Evolutionary conservation across 2,797 vertebrate genomes (phyloP).

Genomic region (Parauchenoglanis punctatus): DNA sequence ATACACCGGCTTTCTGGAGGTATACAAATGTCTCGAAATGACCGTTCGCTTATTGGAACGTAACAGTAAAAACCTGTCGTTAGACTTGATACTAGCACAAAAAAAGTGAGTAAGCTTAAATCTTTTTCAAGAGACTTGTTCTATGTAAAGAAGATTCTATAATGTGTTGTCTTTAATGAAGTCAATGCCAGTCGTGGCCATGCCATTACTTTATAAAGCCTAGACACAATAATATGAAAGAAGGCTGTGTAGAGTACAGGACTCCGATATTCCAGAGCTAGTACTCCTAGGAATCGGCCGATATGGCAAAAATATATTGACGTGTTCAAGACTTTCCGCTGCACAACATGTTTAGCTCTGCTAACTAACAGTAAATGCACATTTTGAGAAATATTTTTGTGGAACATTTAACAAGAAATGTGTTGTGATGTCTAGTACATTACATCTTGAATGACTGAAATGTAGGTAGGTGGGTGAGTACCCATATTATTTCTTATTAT

Average conservation of each 20-base stretch:
- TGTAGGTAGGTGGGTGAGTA: too few species aligned
- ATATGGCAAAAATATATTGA: background rate
- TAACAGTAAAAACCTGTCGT: background rate
- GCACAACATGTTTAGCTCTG: background rate
- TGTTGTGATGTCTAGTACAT: background rate
- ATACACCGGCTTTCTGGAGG: constrained; percentile 97
- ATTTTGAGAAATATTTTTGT: background rate
- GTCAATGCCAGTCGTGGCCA: background rate
- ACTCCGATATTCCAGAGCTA: background rate
- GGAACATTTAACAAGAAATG: background rate
- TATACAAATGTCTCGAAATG: constrained; percentile 63
- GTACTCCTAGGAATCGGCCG: background rate
- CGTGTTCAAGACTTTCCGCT: background rate
- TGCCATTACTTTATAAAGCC: background rate
- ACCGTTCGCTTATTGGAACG: background rate
- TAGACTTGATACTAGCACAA: background rate
- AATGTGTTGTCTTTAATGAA: background rate
- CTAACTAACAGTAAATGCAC: background rate
- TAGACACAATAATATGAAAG: background rate
- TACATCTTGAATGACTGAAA: too few species aligned
- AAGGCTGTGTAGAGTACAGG: background rate
- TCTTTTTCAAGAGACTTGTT: background rate
- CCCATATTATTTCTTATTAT: too few species aligned
- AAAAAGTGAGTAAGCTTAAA: background rate
- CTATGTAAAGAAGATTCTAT: background rate